Evolutionary conservation across 2,113 vertebrate species (phyloP), one percentile per base, ranked within the genome.

Genomic region (Dasyornis broadbenti): DNA sequence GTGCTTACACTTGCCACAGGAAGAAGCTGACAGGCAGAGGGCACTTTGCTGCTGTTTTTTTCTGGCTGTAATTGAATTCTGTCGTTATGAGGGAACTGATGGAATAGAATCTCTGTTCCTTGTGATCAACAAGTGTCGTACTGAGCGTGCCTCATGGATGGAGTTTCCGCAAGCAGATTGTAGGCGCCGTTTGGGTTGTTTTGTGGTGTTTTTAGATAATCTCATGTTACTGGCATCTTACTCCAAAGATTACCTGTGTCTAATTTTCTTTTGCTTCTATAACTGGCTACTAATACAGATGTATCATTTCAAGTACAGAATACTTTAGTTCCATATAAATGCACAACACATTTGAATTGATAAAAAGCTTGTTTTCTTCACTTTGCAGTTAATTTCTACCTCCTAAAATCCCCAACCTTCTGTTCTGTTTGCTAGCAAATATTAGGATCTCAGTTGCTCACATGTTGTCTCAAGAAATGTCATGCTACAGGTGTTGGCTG

Each of bases 261-360:
- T 50, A 8, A 40, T 30, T 82, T 66, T 35, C 11, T 37, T 73
- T 91, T 63, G 2, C 52, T 50, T 45, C 30, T 39, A 49, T 23
- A 84, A 42, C 23, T 49, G 28, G 5, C 21, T 73, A 0, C 66
- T 81, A 50, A 22, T 42, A 19, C 7, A 70, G 23, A 35, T 19
- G 19, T 4, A 47, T 92, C 3, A 5, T 5, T 68, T 83, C 4
- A 26, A 27, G 26, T 42, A 50, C 11, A 44, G 21, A 49, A 50
- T 11, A 68, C 17, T 45, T 80, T 60, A 39, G 9, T 84, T 79
- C 7, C 7, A 18, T 53, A 40, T 23, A 61, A 70, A 53, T 11
- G 10, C 0, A 0, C 31, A n/a, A 21, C 2, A 20, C 0, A 0
- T 37, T 54, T 63, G 23, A 75, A 7, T 69, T 61, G 31, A 24